Base-by-base conservation (phyloP, 2,113 vertebrate genomes). In the Sorex fumeus region DNA sequence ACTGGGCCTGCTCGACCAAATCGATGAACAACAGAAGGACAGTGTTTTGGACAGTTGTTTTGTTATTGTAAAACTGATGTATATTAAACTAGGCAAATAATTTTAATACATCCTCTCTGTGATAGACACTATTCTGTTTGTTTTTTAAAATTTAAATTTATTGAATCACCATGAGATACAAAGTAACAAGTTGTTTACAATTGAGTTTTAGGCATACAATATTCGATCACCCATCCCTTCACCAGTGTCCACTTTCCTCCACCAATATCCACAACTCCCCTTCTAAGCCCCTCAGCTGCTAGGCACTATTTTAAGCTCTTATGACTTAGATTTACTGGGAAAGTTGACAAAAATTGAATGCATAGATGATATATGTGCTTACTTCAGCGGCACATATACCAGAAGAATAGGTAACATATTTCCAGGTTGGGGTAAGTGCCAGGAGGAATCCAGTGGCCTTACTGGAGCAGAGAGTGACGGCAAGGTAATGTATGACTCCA, bases 31-130 rank as follows among this genome's bases (percentile, higher is more conserved):
- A n/a, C n/a, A n/a, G n/a, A n/a, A n/a, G n/a, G n/a, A n/a, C n/a
- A n/a, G n/a, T n/a, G n/a, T n/a, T n/a, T n/a, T n/a, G n/a, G n/a
- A n/a, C n/a, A n/a, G n/a, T n/a, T n/a, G n/a, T n/a, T n/a, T n/a
- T n/a, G 81, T 79, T 94, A 34, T 27, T 77, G 10, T 83, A 66
- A 83, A 84, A 66, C 1, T 70, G 64, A 50, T 62, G n/a, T 50
- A 50, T 10, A 53, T 81, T 32, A 82, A 82, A 76, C 43, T 87
- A 30, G 81, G n/a, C 12, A 21, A 32, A 43, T 15, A 34, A 53
- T 77, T 83, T 72, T 36, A 78, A 84, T 9, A 70, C 50, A 53
- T 80, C 18, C 78, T 57, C 28, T 72, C 47, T 82, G 8, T 86
- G 84, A 50, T 9, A 69, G 74, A 34, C 30, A 64, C 60, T 81